These are phyloP conservation scores for Trididemnum nubilum DNA, from an alignment of 23 tunicate species.

Conservation along the genomic window DNA sequence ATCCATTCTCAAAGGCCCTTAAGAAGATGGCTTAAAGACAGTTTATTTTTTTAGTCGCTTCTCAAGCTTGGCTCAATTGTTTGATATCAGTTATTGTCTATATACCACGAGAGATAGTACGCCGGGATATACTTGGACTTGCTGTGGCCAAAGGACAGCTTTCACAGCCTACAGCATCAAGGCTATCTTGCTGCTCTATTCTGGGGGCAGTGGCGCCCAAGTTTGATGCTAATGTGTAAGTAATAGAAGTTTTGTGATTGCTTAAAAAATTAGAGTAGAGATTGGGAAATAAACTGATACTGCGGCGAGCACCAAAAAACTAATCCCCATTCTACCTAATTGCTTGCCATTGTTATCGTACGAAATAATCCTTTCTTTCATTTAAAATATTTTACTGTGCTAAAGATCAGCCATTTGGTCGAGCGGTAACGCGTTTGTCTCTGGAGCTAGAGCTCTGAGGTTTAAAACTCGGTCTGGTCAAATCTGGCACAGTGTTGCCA, in stretches of 20 bases:
- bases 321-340: neutral
- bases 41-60: conserved; percentile 33
- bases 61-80: conserved; percentile 79
- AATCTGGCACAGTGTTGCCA: neutral
- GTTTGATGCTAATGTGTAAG: conserved; percentile 74
- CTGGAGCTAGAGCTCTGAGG: neutral
- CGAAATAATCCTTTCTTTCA: too few species aligned
- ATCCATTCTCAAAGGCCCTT: neutral
- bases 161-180: conserved; percentile 79
- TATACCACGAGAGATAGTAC: conserved; percentile 59
- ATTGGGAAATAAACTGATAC: too few species aligned
- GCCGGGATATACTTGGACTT: conserved; percentile 65
- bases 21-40: neutral
- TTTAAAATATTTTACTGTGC: too few species aligned
- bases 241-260: too few species aligned
- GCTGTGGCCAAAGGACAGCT: conserved; percentile 85
- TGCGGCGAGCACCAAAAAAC: too few species aligned
- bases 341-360: too few species aligned
- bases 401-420: too few species aligned
- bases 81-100: conserved; percentile 47
- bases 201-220: conserved; percentile 75
- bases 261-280: too few species aligned
- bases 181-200: conserved; percentile 68
- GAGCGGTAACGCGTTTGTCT: too few species aligned
- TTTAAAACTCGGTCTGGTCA: neutral